Conservation (phyloP, 2,113 vertebrate genomes). For the Brachionichthys hirsutus region DNA sequence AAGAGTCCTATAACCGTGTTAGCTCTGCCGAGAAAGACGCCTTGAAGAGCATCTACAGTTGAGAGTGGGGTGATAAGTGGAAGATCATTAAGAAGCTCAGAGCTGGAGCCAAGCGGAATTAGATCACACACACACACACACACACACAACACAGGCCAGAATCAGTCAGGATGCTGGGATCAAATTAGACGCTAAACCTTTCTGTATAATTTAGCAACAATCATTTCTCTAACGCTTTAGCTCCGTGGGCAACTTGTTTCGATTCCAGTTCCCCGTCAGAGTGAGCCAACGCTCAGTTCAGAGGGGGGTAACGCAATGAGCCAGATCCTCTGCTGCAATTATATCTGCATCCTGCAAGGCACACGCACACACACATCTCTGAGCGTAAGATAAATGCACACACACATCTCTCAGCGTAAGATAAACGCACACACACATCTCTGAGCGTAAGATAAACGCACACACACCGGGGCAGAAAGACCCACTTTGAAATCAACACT, state of each 20-base stretch:
- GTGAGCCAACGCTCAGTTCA: slow-evolving; percentile 49
- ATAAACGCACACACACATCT: slow-evolving; percentile 19
- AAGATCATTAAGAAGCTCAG: slow-evolving; percentile 61
- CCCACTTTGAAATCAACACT: slow-evolving; percentile 62
- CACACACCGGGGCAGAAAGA: slow-evolving; percentile 30
- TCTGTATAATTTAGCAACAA: slow-evolving; percentile 63
- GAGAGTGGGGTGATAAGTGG: slow-evolving; percentile 61
- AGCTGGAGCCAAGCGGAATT: slow-evolving; percentile 57
- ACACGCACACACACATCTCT: slow-evolving; percentile 37
- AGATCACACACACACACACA: slow-evolving; percentile 57
- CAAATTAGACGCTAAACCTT: slow-evolving; percentile 62
- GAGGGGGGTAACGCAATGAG: slow-evolving; percentile 60
- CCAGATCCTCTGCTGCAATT: slow-evolving; percentile 72
- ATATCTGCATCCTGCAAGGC: slow-evolving; percentile 71
- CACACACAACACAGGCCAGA: slow-evolving; percentile 54
- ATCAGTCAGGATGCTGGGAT: slow-evolving; percentile 51
- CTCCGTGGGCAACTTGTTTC: slow-evolving; percentile 60
- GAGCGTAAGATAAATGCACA: slow-evolving; percentile 49
- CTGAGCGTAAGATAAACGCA: slow-evolving; percentile 25
- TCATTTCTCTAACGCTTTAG: slow-evolving; percentile 57
- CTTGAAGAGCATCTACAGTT: slow-evolving; percentile 43
- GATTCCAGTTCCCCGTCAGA: slow-evolving; percentile 49
- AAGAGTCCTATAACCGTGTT: slow-evolving; percentile 27
- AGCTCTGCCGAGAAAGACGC: slow-evolving; percentile 38
- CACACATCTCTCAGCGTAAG: no score